Evolutionary conservation across 53 echinoderm and acorn worm species (phyloP).

Genomic region (Arbacia lixula): DNA sequence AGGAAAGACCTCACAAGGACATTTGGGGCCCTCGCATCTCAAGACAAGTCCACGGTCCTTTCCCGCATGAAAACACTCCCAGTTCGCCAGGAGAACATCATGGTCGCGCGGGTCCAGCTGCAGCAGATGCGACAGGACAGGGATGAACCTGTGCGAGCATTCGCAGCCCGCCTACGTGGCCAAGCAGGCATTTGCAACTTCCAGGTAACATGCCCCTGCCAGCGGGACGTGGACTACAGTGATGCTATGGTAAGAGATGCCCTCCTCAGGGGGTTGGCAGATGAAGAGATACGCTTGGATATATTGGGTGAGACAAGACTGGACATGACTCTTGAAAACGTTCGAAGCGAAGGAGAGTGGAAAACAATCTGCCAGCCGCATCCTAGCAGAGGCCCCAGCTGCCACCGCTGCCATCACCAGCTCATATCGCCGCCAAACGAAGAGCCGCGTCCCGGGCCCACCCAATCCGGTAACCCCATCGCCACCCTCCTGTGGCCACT

Average conservation of each 20-base stretch:
- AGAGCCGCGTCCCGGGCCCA: too few species aligned
- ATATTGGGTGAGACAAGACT: constrained; percentile 41
- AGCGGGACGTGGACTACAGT: constrained; percentile 39
- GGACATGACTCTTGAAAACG: constrained; percentile 39
- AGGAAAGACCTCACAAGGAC: constrained; percentile 60
- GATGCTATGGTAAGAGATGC: constrained; percentile 43
- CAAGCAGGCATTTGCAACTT: constrained; percentile 60
- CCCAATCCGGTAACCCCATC: too few species aligned
- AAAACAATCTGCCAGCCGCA: constrained; percentile 32
- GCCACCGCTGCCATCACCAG: constrained; percentile 38
- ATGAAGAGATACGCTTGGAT: constrained; percentile 66
- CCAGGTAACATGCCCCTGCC: constrained; percentile 9
- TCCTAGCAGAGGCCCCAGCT: not conserved
- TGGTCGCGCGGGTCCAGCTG: constrained; percentile 70
- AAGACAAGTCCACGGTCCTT: constrained; percentile 45
- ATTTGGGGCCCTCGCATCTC: constrained; percentile 53
- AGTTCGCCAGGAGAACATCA: constrained; percentile 62
- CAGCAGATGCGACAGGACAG: constrained; percentile 63
- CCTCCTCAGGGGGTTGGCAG: constrained; percentile 57
- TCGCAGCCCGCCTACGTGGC: constrained; percentile 55
- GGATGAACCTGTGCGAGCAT: constrained; percentile 50
- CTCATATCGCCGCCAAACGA: constrained; percentile 53
- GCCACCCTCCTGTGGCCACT: too few species aligned
- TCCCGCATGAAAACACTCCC: constrained; percentile 48
- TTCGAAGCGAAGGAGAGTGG: constrained; percentile 54